These are phyloP conservation scores for Eupithecia pulchellata DNA, from an alignment of 2,888 invertebrate species.

Conservation along the genomic window DNA sequence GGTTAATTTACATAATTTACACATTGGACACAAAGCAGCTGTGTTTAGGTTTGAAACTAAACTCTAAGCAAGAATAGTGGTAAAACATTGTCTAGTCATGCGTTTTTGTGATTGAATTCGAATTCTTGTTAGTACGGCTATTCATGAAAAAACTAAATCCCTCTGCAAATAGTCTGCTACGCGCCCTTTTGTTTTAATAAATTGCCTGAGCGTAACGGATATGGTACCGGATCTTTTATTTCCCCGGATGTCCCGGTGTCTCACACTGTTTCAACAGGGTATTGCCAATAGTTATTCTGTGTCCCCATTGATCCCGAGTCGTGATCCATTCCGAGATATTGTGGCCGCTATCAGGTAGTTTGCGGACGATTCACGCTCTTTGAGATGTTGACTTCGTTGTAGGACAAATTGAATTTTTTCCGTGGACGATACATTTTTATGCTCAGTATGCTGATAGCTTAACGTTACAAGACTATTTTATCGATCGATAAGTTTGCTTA, in stretches of 20 bases:
- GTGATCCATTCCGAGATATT: conserved; percentile 51
- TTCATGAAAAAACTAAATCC: background rate
- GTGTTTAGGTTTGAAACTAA: background rate
- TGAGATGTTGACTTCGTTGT: background rate
- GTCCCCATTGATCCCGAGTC: conserved; percentile 46
- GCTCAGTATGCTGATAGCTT: background rate
- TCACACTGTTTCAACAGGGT: conserved; percentile 27
- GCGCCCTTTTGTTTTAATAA: conserved; percentile 23
- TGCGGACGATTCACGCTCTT: background rate
- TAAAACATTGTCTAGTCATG: background rate
- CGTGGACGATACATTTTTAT: conserved; percentile 2
- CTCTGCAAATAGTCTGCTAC: conserved; percentile 5
- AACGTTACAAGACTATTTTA: background rate
- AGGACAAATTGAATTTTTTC: conserved; percentile 1
- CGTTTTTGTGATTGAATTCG: background rate
- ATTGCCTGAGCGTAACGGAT: conserved; percentile 26
- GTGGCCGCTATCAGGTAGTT: conserved; percentile 16
- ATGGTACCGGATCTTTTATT: conserved; percentile 25
- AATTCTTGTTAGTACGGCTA: background rate
- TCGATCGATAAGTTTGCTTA: background rate
- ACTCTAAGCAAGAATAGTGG: background rate
- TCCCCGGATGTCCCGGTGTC: conserved; percentile 28
- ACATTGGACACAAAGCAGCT: background rate
- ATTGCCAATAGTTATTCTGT: conserved; percentile 53
- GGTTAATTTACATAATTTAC: conserved; percentile 52